Evolutionary conservation across 2,888 invertebrate genomes (phyloP).

Genomic region (Perizoma flavofasciatum): DNA sequence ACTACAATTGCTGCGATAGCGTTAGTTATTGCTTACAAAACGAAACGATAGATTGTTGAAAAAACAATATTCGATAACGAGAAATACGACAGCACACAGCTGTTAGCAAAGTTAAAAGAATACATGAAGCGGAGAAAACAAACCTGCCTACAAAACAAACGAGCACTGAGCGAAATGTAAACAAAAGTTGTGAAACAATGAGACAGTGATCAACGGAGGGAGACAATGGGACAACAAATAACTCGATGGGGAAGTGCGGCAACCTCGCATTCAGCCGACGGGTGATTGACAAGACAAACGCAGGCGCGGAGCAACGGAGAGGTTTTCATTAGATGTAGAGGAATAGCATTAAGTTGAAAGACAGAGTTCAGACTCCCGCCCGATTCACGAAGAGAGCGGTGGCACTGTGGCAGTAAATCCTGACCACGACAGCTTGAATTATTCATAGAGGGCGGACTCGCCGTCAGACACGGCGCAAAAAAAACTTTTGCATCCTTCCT

Average conservation of each 20-base stretch:
- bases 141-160: slow-evolving; percentile 68
- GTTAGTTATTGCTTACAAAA: slow-evolving; percentile 47
- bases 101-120: slow-evolving; percentile 61
- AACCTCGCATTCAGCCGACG: slow-evolving; percentile 54
- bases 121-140: slow-evolving; percentile 63
- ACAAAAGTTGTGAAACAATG: slow-evolving; percentile 77
- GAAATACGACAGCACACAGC: slow-evolving; percentile 58
- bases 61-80: slow-evolving; percentile 60
- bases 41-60: slow-evolving; percentile 50
- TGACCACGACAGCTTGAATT: slow-evolving; percentile 62
- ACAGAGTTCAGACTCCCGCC: slow-evolving; percentile 45
- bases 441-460: slow-evolving; percentile 62
- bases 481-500: slow-evolving; percentile 36
- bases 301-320: slow-evolving; percentile 58
- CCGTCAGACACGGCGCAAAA: slow-evolving; percentile 40
- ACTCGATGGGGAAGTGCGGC: slow-evolving; percentile 68
- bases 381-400: slow-evolving; percentile 36
- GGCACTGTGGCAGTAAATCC: slow-evolving; percentile 53
- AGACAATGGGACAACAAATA: slow-evolving; percentile 79
- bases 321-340: slow-evolving; percentile 66
- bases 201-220: slow-evolving; percentile 68
- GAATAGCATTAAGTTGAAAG: slow-evolving; percentile 64
- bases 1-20: slow-evolving; percentile 45
- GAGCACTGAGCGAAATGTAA: slow-evolving; percentile 69
- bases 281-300: slow-evolving; percentile 80